These are phyloP conservation scores for Nezara viridula DNA, from an alignment of 2,888 invertebrate genomes.

Conservation along the genomic window DNA sequence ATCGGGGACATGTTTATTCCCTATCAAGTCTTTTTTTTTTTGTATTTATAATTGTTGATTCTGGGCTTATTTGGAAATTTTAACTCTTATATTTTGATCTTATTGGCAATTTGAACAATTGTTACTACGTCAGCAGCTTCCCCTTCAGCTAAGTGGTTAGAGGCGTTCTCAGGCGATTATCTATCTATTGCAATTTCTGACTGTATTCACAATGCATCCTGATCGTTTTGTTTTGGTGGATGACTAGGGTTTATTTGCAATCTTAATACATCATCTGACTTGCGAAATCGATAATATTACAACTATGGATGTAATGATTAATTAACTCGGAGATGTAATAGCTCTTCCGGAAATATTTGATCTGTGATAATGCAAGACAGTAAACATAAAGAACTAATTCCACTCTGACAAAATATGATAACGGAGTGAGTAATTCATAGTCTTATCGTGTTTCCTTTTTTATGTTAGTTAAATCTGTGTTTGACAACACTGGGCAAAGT, in stretches of 20 bases:
- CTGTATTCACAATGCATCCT: background rate
- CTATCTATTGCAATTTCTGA: background rate
- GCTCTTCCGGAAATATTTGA: background rate
- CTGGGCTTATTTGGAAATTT: too few relatives aligned
- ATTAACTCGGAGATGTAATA: background rate
- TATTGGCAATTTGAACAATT: too few relatives aligned
- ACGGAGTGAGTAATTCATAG: background rate
- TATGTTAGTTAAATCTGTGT: background rate
- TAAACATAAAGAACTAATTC: background rate
- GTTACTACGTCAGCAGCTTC: too few relatives aligned
- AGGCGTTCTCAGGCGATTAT: too few relatives aligned
- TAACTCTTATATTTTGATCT: too few relatives aligned
- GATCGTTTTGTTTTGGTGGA: background rate
- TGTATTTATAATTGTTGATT: too few relatives aligned
- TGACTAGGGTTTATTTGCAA: background rate
- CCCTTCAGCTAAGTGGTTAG: too few relatives aligned
- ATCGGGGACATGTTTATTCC: too few relatives aligned
- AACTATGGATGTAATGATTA: background rate
- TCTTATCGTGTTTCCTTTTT: background rate
- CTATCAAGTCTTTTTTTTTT: too few relatives aligned
- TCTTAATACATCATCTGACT: background rate
- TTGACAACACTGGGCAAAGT: constrained; percentile 19
- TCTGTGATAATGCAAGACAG: background rate
- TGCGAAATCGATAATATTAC: background rate
- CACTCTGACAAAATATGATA: background rate